Base-by-base conservation (phyloP, 2,888 invertebrate species). In the Cerceris ruficornis region DNA sequence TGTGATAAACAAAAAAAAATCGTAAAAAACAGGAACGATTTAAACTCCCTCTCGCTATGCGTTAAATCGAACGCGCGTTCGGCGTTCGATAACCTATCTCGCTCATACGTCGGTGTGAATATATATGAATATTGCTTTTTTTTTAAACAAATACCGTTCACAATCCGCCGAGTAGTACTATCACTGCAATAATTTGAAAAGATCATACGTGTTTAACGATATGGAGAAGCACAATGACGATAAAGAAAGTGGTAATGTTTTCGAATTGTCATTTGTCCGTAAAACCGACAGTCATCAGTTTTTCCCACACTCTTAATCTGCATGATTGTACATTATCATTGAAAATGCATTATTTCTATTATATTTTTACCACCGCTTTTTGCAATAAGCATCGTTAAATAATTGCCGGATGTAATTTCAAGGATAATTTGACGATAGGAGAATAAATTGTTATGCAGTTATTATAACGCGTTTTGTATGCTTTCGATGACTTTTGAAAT, bases 191-290 rank as follows among this genome's bases (percentile, higher is more conserved):
- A 41, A 9, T 8, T 6, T n/a, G 13, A 58, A 42, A 6, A 6
- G 11, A 49, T 69, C 14, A 7, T 39, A n/a, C 15, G 7, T 69
- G 59, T 58, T 52, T 49, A 17, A 58, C 61, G 69, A 59, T 28
- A 81, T 81, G 81, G 82, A 82, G 7, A 75, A 81, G n/a, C 78
- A 17, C 8, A 82, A 69, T 5, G 68, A 82, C 61, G 81, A 72
- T 9, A 62, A 72, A 13, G 69, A 72, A 70, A 82, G 69, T n/a
- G 81, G 81, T 82, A 82, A 81, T 8, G 54, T 28, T 70, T 60
- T 59, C 42, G 13, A 72, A 70, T 13, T 77, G 67, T 77, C 71
- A 71, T 49, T 78, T 39, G 50, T 43, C 7, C 8, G 41, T 39
- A 0, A 17, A n/a, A 9, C 15, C 15, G 41, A 9, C 8, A 62